A percentile compares a stretch with the other conserved stretches of the same genome.
Evolutionary conservation across 2,113 vertebrate species (phyloP).

Genomic region (Sclerurus mexicanus): DNA sequence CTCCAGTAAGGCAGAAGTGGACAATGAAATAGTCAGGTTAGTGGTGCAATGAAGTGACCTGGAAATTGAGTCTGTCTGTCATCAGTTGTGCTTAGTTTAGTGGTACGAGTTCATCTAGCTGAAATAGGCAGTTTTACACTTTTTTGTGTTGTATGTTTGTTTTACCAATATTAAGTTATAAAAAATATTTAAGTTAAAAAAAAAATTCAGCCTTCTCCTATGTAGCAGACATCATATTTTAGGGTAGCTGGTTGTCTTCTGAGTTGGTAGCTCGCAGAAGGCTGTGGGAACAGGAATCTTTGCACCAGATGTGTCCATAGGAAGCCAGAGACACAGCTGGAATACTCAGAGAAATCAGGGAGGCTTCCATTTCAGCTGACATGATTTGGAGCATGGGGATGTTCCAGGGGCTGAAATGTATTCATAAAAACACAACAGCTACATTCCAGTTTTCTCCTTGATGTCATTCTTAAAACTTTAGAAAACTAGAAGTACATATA

Average conservation of each 20-base stretch:
- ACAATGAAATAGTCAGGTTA: neutral
- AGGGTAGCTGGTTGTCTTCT: neutral
- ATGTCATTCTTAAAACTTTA: neutral
- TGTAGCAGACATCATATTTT: neutral
- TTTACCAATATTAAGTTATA: neutral
- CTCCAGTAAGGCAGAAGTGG: neutral
- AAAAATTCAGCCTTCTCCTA: neutral
- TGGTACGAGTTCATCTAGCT: neutral
- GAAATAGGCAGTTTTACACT: neutral
- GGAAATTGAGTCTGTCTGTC: neutral
- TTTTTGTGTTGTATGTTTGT: neutral
- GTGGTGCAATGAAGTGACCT: neutral
- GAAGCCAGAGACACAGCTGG: neutral
- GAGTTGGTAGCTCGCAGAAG: neutral
- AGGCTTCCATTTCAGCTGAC: neutral
- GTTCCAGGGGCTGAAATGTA: neutral
- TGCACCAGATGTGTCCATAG: neutral
- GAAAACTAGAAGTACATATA: neutral
- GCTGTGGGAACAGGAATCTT: neutral
- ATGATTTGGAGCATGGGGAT: neutral
- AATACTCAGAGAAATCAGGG: neutral
- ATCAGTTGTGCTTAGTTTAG: neutral
- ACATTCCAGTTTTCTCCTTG: neutral
- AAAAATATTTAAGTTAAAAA: fast-evolving
- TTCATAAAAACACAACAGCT: neutral